A percentile compares a stretch with the other conserved stretches of the same genome.
Evolutionary conservation across 2,888 invertebrate species (phyloP).

Genomic region (Xestoiulus laeticollis): DNA sequence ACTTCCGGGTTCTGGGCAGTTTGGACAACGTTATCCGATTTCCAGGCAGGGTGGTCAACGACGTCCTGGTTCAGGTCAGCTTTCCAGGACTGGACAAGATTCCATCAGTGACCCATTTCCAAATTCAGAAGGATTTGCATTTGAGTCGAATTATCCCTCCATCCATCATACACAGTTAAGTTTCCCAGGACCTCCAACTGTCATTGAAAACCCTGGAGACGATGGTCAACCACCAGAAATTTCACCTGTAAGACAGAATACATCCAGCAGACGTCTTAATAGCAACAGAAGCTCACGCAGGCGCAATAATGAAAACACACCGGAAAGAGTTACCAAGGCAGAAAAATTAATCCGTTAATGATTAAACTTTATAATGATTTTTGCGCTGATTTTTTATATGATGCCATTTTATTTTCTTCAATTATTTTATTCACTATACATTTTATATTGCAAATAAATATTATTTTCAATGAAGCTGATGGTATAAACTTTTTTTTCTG

Average conservation of each 20-base stretch:
- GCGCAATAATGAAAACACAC: background rate
- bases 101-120: background rate
- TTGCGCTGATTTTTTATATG: background rate
- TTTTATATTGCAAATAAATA: background rate
- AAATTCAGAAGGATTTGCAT: background rate
- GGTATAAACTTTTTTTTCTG: too few relatives aligned
- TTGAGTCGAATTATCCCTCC: background rate
- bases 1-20: background rate
- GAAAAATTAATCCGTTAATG: background rate
- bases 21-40: conserved; percentile 38
- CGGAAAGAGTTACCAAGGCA: background rate
- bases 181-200: background rate
- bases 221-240: background rate
- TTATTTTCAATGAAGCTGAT: background rate
- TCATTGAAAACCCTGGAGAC: background rate
- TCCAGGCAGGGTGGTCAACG: conserved; percentile 43
- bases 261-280: background rate
- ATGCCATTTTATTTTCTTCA: background rate
- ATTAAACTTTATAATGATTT: background rate
- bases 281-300: background rate
- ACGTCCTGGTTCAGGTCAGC: background rate
- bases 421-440: background rate
- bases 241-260: background rate
- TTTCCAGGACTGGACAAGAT: background rate
- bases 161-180: background rate